Evolutionary conservation across 35 echinoderm and acorn worm species (phyloP).

Genomic region (Anneissia japonica): DNA sequence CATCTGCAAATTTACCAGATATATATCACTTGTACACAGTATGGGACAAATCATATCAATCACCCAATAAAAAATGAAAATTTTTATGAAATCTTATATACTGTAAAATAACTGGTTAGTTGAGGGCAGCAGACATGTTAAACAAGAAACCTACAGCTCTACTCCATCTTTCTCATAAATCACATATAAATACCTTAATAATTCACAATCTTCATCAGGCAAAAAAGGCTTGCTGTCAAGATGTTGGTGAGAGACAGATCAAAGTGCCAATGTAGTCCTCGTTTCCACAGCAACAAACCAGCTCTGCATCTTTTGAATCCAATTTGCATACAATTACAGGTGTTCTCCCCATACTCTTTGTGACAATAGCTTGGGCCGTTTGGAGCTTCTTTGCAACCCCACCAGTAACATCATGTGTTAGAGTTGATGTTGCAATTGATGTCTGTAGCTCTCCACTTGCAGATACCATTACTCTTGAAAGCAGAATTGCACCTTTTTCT

Average conservation of each 20-base stretch:
- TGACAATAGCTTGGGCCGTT: slow-evolving; percentile 47
- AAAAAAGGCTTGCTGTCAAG: background rate
- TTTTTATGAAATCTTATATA: no score
- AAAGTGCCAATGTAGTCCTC: background rate
- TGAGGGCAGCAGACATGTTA: no score
- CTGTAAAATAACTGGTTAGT: no score
- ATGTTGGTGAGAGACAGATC: background rate
- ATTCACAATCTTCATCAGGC: no score
- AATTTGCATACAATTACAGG: slow-evolving; percentile 52
- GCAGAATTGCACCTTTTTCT: slow-evolving; percentile 20
- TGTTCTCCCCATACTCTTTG: slow-evolving; percentile 29
- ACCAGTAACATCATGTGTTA: slow-evolving; percentile 75
- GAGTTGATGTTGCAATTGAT: slow-evolving; percentile 37
- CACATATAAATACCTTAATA: no score
- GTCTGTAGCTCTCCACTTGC: slow-evolving; percentile 30
- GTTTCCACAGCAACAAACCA: slow-evolving; percentile 36
- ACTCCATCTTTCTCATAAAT: no score
- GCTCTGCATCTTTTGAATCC: slow-evolving; percentile 15
- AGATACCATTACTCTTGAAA: slow-evolving; percentile 32
- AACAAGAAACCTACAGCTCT: no score
- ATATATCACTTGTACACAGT: no score
- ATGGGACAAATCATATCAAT: no score
- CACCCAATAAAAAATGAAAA: no score
- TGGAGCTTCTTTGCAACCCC: slow-evolving; percentile 59
- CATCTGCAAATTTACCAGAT: no score